Percentiles rank a stretch among this genome's conserved stretches.
These are phyloP conservation scores for Scolanthus callimorphus DNA, from an alignment of 92 coral and sea anemone species.

Conservation along the genomic window DNA sequence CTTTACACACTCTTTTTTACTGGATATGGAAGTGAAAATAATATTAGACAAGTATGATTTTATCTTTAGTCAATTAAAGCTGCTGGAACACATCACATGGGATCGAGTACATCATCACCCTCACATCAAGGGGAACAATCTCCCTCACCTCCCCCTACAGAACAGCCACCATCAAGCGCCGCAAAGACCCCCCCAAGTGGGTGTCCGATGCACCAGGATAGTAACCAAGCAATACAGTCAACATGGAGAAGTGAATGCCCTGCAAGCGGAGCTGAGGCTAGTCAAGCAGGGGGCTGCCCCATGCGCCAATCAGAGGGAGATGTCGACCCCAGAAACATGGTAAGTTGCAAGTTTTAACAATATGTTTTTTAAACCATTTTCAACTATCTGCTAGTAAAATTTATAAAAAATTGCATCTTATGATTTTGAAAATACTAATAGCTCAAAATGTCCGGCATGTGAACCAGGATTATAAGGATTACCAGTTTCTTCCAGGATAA, in stretches of 20 bases:
- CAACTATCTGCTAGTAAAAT: too few species aligned
- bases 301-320: constrained; percentile 50
- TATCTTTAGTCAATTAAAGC: too few species aligned
- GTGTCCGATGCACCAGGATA: constrained; percentile 58
- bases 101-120: constrained; percentile 55
- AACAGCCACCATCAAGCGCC: constrained; percentile 30
- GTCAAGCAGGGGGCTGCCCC: constrained; percentile 56
- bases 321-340: constrained; percentile 77
- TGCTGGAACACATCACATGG: constrained; percentile 65
- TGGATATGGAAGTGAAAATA: too few species aligned
- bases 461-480: too few species aligned
- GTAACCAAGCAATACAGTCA: constrained; percentile 15
- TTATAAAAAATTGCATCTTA: too few species aligned
- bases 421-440: too few species aligned
- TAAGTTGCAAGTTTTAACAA: constrained; percentile 1
- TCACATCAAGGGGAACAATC: constrained; percentile 34
- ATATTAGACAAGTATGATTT: too few species aligned
- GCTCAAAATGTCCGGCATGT: too few species aligned
- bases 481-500: too few species aligned
- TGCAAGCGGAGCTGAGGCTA: constrained; percentile 39
- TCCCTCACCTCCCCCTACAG: constrained; percentile 11
- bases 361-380: too few species aligned
- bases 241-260: constrained; percentile 69
- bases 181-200: constrained; percentile 35
- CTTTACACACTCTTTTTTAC: too few species aligned